Base-by-base conservation (phyloP, 2,113 vertebrate genomes). In the Thamnophis sirtalis region DNA sequence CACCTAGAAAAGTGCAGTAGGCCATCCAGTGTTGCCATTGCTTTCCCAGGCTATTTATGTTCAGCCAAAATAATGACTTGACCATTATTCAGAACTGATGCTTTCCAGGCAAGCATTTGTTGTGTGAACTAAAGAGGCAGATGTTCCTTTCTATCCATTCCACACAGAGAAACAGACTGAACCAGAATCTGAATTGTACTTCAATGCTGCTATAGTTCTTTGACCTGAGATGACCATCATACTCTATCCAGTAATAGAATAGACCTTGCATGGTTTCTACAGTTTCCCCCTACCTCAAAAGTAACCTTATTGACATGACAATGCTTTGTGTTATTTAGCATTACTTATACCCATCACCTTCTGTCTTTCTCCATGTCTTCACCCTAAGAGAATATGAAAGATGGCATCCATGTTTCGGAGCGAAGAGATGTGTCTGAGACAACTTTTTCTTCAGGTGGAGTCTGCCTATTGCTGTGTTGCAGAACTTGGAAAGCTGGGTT, bases 391-490 rank as follows among this genome's bases (percentile, higher is more conserved):
- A 1, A 93, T 24, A 7, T 15, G 8, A 1, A 9, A 90, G 92
- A 98, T 98, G 98, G 94, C 91, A 0, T 98, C 98, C 0, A 0
- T 98, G 55, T 98, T 98, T 92, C 97, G 98, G 22, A 98, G 98
- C 0, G 98, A 98, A 95, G 98, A 98, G 95, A 98, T 98, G 98
- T 97, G 95, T 80, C 43, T 98, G 93, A 96, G 96, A 10, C 98
- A 98, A 60, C 96, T 98, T 24, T 98, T 98, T 51, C 97, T 98
- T 21, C 98, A 98, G 93, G 98, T 97, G 93, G 98, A 98, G 86
- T 97, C 98, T 87, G 98, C 98, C 0, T 98, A 98, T 51, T 98
- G 98, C 96, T 98, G 98, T 0, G 97, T 98, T 13, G 97, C 98
- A 0, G 98, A 98, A 95, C 97, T 98, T 0, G 98, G 98, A 24